A percentile compares a stretch with the other conserved stretches of the same genome.
phyloP scores from a whole-genome alignment of 2,113 vertebrate species.

The Lonchura striata region DNA sequence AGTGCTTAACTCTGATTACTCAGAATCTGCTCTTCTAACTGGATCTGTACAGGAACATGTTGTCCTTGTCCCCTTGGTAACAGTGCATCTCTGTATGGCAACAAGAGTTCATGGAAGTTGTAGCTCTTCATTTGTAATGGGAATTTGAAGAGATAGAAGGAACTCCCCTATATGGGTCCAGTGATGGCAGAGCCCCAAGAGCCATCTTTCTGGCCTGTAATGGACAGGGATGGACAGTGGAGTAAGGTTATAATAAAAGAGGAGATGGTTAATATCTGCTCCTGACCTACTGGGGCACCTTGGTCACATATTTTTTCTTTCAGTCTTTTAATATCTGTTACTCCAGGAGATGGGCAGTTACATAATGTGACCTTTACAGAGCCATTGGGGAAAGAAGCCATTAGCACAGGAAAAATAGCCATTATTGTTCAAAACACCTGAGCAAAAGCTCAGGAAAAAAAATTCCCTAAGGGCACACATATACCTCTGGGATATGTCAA shows the following conservation, averaged over 20 bases:
- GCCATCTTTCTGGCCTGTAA: not conserved
- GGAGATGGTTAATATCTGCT: not conserved
- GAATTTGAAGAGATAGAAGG: not conserved
- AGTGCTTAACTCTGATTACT: slow-evolving; percentile 37
- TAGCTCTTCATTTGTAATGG: not conserved
- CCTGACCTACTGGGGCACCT: not conserved
- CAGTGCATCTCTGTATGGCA: slow-evolving; percentile 18
- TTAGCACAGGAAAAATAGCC: not conserved
- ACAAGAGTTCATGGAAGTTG: not conserved
- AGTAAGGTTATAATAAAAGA: not conserved
- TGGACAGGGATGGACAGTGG: not conserved
- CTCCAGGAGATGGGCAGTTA: not conserved
- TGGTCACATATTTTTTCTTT: not conserved
- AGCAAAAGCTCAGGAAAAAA: not conserved
- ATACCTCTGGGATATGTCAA: not conserved
- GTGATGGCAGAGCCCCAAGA: not conserved
- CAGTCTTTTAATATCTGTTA: not conserved
- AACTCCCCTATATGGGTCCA: not conserved
- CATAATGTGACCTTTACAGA: not conserved
- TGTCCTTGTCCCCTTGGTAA: slow-evolving; percentile 46
- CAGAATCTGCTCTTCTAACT: slow-evolving; percentile 7
- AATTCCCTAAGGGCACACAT: not conserved
- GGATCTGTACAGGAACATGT: slow-evolving; percentile 25
- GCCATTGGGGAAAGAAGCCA: not conserved
- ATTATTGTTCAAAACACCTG: not conserved